phyloP scores from a whole-genome alignment of 2,797 vertebrate species.

The Xerus rutilus region DNA sequence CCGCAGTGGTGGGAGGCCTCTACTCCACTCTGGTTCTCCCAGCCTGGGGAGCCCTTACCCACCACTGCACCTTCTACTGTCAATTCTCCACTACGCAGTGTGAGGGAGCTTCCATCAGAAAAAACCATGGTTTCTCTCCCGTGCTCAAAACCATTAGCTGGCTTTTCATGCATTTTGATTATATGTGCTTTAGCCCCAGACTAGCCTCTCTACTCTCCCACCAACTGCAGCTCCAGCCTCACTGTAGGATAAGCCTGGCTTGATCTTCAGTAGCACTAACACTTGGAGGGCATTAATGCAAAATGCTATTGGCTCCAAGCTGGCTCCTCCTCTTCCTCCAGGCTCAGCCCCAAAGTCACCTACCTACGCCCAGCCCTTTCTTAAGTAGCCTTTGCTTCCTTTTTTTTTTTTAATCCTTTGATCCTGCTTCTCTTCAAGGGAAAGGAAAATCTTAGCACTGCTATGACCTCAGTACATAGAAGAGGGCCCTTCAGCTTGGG shows the following conservation, averaged over 20 bases:
- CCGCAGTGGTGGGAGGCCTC: too few species aligned
- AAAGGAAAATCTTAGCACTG: neutral
- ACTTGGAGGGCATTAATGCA: neutral
- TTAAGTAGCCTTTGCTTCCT: neutral
- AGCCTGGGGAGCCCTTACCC: neutral
- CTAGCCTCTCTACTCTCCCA: neutral
- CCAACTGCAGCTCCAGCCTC: neutral
- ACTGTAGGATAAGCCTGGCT: too few species aligned
- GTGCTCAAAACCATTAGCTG: neutral
- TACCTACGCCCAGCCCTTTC: neutral
- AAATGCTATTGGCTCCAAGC: neutral
- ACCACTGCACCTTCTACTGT: neutral
- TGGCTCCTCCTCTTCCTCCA: neutral
- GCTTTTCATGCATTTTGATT: fast-evolving
- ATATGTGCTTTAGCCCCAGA: neutral
- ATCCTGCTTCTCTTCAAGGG: neutral
- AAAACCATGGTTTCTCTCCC: too few species aligned
- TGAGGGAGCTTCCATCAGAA: neutral
- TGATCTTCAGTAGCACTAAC: neutral
- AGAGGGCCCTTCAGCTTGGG: neutral
- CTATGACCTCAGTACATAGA: neutral
- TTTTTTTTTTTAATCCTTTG: neutral
- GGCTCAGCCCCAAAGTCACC: neutral
- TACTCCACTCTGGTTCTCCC: neutral
- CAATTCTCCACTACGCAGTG: neutral